Evolutionary conservation across 2,888 invertebrate genomes (phyloP).

Genomic region (Thymelicus lineola): DNA sequence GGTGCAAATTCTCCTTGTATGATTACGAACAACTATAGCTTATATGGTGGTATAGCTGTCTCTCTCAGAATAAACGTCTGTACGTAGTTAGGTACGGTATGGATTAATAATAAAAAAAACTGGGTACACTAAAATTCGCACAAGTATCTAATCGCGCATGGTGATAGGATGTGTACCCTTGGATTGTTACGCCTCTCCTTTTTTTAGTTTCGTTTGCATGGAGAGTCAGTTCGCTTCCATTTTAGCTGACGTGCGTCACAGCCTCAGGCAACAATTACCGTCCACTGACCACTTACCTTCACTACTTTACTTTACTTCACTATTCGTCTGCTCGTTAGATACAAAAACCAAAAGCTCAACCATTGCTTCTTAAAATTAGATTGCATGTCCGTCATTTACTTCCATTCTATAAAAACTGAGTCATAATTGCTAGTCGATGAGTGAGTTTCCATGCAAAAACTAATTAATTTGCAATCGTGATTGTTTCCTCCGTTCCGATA

Average conservation of each 20-base stretch:
- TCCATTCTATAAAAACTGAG: not conserved
- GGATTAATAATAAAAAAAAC: too few relatives aligned
- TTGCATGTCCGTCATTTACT: not conserved
- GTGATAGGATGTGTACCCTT: too few relatives aligned
- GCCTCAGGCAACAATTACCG: not conserved
- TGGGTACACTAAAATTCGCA: too few relatives aligned
- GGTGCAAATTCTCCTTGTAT: slow-evolving; percentile 52
- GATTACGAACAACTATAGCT: slow-evolving; percentile 4
- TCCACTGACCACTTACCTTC: too few relatives aligned
- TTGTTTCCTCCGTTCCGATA: slow-evolving; percentile 33
- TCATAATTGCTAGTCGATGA: slow-evolving; percentile 18
- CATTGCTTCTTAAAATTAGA: not conserved
- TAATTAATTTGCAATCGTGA: slow-evolving; percentile 31
- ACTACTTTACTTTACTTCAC: too few relatives aligned
- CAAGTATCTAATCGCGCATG: too few relatives aligned
- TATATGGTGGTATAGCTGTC: slow-evolving; percentile 20
- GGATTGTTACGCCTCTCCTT: too few relatives aligned
- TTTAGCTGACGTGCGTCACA: not conserved
- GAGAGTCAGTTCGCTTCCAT: too few relatives aligned
- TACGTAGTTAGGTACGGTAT: not conserved
- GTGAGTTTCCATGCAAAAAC: slow-evolving; percentile 31
- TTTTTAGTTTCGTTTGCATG: too few relatives aligned
- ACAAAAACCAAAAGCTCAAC: not conserved
- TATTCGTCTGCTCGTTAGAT: too few relatives aligned
- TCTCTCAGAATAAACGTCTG: slow-evolving; percentile 11